Conservation (phyloP, 2,888 invertebrate genomes). For the Rhimphoctona megacephalus region DNA sequence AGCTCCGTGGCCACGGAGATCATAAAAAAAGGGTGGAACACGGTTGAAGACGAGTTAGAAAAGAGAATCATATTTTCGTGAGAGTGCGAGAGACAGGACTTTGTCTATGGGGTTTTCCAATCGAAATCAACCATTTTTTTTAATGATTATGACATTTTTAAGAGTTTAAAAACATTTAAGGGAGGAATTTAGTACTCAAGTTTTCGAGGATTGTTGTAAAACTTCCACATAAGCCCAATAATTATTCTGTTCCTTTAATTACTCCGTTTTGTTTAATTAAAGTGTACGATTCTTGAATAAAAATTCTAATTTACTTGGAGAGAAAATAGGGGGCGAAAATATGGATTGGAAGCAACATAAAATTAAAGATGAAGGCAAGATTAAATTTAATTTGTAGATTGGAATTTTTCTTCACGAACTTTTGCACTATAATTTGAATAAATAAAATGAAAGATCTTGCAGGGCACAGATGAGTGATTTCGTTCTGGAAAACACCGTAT, state of each 20-base stretch:
- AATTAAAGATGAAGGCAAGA: neutral
- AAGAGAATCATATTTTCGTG: constrained; percentile 60
- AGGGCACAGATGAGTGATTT: neutral
- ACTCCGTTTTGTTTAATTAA: neutral
- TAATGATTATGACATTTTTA: neutral
- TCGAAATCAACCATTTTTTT: neutral
- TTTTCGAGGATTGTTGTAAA: neutral
- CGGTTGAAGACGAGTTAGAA: constrained; percentile 42
- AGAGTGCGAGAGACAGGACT: constrained; percentile 49
- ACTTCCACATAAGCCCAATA: too few species aligned
- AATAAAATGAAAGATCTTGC: neutral
- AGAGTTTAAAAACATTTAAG: neutral
- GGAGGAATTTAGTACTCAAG: neutral
- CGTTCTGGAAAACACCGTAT: constrained; percentile 14
- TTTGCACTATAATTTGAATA: neutral
- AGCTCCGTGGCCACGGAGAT: constrained; percentile 43
- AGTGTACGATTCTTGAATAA: neutral
- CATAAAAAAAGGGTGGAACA: constrained; percentile 56
- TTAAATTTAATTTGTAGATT: neutral
- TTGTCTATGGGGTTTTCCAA: neutral
- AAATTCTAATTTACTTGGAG: neutral
- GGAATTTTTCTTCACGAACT: neutral
- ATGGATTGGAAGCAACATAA: neutral
- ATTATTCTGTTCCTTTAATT: too few species aligned
- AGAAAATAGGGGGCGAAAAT: neutral